phyloP scores from a whole-genome alignment of 2,113 vertebrate genomes.

The Cervus canadensis region DNA sequence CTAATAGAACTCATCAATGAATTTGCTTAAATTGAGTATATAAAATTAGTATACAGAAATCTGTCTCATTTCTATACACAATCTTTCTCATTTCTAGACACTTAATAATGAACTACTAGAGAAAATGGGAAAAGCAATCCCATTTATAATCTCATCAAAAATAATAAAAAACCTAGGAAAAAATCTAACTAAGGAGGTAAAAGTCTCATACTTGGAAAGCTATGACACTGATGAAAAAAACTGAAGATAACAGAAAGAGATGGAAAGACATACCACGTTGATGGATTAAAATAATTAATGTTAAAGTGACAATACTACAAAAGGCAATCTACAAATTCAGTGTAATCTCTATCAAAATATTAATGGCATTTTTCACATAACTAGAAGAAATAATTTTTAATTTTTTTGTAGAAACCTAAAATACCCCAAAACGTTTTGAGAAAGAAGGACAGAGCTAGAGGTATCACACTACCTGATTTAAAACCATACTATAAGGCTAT shows the following conservation, averaged over 20 bases:
- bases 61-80: background rate
- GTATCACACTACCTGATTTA: background rate
- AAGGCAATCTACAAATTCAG: background rate
- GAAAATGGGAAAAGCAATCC: background rate
- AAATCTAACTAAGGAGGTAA: background rate
- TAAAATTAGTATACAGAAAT: background rate
- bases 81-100: background rate
- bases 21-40: background rate
- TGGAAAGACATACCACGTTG: background rate
- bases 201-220: background rate
- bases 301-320: background rate
- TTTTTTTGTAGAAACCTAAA: background rate
- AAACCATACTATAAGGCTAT: background rate
- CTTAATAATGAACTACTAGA: background rate
- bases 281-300: background rate
- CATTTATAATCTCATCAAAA: background rate
- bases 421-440: background rate
- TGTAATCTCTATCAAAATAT: background rate
- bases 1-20: background rate
- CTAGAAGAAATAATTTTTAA: background rate
- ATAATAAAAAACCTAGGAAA: background rate
- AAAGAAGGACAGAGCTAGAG: background rate
- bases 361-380: background rate
- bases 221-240: background rate
- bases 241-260: background rate